A percentile compares a stretch with the other conserved stretches of the same genome.
Conservation (phyloP, 2,797 vertebrate species). For the Paramormyrops hopkinsi region DNA sequence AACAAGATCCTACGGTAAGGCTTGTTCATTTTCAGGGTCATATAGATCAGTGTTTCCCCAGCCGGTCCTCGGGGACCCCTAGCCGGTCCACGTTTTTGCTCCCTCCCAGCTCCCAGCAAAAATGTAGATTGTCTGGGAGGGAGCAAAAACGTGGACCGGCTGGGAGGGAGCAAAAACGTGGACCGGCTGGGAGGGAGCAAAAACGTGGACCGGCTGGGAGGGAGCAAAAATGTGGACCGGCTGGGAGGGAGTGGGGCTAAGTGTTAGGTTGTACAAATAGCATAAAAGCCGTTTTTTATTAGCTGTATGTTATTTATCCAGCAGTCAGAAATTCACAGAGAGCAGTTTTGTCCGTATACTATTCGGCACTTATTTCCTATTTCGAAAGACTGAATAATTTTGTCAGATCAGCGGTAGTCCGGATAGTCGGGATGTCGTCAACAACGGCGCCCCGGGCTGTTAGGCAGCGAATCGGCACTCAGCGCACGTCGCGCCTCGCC, state of each 20-base stretch:
- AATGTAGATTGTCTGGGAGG: background rate
- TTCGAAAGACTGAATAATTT: background rate
- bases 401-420: background rate
- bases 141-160: background rate
- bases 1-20: slow-evolving; percentile 95
- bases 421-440: slow-evolving; percentile 31
- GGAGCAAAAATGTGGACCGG: background rate
- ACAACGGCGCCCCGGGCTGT: slow-evolving; percentile 36
- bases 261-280: background rate
- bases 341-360: background rate
- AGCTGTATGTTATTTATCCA: background rate
- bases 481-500: slow-evolving; percentile 48
- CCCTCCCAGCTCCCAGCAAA: background rate
- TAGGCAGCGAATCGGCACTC: slow-evolving; percentile 59
- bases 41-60: background rate
- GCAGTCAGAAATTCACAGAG: background rate
- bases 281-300: background rate
- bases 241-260: background rate
- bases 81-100: background rate
- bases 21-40: background rate
- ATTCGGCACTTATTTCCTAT: background rate
- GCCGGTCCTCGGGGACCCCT: background rate
- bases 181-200: too few species aligned
- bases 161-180: too few species aligned
- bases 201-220: background rate